Evolutionary conservation across 1,140 invertebrate genomes (phyloP), one percentile per base, ranked within the genome.

Genomic region (Leptinotarsa lineolata): DNA sequence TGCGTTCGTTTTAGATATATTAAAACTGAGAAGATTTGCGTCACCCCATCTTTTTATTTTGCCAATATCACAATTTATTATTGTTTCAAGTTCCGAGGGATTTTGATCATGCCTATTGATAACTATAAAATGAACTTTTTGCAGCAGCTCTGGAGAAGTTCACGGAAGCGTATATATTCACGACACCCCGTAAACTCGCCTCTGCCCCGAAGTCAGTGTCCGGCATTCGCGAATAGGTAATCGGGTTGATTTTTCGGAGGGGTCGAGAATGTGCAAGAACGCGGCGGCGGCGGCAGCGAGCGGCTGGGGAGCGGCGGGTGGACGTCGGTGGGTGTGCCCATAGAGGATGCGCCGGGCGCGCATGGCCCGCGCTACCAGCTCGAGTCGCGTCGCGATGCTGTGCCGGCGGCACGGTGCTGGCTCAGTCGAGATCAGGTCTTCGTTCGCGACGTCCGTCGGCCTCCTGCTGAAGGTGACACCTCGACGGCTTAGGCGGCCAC

Each of bases 351-450:
- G 72, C 74, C 78, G 80, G 79, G 78, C 77, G 79, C 75, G 75
- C 76, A 74, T 75, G 75, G 79, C 67, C 71, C 73, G 61, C 68
- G 20, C 54, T 59, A 61, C 21, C 48, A 24, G 59, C 64, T 21
- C 59, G 4, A 22, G 21, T 67, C 44, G 69, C 78, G 74, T 80
- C 78, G 79, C 81, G 80, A 81, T 81, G 80, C 81, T 82, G 77
- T 75, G 78, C 72, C 73, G 81, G 74, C 77, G 77, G 48, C n/a
- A 54, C 48, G 48, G 48, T 54, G 48, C 48, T 74, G 72, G 80
- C 77, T 81, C 81, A 83, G 82, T 83, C 76, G 82, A 83, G 82
- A 82, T 82, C 82, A 81, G 82, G 81, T 81, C 81, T 79, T 77
- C 71, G 59, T 66, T 58, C 61, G 72, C 59, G 74, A 73, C 76